phyloP scores from a whole-genome alignment of 2,797 vertebrate genomes.

The Coregonus sp. region DNA sequence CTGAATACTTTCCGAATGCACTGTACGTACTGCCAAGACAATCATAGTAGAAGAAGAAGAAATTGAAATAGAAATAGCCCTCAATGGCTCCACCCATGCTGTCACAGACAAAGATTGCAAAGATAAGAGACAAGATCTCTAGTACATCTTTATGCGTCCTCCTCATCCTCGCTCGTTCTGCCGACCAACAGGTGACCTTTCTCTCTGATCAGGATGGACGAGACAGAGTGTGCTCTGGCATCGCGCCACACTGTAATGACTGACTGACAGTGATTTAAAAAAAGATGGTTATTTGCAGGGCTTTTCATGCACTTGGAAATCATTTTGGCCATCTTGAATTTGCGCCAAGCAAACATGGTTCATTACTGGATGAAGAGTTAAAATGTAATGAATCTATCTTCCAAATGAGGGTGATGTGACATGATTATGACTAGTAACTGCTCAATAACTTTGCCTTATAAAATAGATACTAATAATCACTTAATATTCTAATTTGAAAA shows the following conservation, averaged over 20 bases:
- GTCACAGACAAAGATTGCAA: no score
- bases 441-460: no score
- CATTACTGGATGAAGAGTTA: not conserved
- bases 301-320: slow-evolving; percentile 29
- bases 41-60: no score
- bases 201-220: slow-evolving; percentile 25
- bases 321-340: slow-evolving; percentile 28
- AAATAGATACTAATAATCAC: no score
- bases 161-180: not conserved
- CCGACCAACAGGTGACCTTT: slow-evolving; percentile 6
- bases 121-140: no score
- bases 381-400: not conserved
- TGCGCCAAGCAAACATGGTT: slow-evolving; percentile 9
- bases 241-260: slow-evolving; percentile 20
- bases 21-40: no score
- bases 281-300: slow-evolving; percentile 5
- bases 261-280: slow-evolving; percentile 39
- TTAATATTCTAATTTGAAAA: no score
- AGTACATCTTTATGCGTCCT: not conserved
- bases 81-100: no score
- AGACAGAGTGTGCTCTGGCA: slow-evolving; percentile 15
- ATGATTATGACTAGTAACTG: not conserved
- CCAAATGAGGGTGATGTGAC: not conserved
- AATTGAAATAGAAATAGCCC: no score
- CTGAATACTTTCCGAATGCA: no score